Conservation (phyloP, 2,113 vertebrate genomes). For the Myrmecophaga tridactyla region DNA sequence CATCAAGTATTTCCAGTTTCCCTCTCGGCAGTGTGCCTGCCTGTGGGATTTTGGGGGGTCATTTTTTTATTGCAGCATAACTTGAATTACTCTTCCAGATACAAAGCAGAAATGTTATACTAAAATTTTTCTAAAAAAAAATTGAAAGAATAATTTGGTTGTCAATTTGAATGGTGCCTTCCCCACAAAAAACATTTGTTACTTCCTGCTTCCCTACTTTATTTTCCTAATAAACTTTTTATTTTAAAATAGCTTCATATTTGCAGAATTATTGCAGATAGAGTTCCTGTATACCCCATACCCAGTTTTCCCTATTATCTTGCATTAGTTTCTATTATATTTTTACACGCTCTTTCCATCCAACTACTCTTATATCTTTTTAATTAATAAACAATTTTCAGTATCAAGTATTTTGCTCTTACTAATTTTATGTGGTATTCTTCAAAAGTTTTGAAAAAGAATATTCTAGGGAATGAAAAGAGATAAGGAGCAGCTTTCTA, state of each 20-base stretch:
- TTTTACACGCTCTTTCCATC: background rate
- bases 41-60: background rate
- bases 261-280: background rate
- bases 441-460: background rate
- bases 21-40: background rate
- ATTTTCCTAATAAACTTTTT: background rate
- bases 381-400: background rate
- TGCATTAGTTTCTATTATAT: background rate
- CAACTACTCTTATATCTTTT: background rate
- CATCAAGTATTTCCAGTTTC: background rate
- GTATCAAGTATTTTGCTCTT: background rate
- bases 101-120: background rate
- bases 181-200: background rate
- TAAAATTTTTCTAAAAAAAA: background rate
- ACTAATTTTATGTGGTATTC: background rate
- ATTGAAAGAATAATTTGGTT: background rate
- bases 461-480: background rate
- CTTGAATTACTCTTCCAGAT: background rate
- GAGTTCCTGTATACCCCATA: background rate
- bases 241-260: background rate
- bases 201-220: background rate
- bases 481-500: background rate
- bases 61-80: background rate
- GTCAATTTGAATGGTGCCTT: background rate
- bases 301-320: background rate